Conservation (phyloP, 2,113 vertebrate genomes). For the Casuarius casuarius region DNA sequence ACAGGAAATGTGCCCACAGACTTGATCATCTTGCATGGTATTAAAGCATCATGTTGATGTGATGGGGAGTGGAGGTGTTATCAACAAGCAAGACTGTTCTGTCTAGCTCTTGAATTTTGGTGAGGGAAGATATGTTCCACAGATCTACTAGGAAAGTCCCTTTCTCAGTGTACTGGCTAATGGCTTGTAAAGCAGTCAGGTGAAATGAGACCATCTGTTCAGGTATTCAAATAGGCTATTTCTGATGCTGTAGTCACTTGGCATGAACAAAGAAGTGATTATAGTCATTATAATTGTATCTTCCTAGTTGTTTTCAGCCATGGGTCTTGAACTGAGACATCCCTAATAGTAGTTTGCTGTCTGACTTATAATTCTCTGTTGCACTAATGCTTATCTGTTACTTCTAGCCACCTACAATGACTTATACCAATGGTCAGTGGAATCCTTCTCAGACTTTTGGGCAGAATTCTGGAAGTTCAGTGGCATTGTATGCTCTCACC, state of each 20-base stretch:
- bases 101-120: neutral
- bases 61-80: neutral
- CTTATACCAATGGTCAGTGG: conserved; percentile 93
- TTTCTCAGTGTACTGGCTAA: neutral
- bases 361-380: neutral
- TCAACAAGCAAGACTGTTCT: neutral
- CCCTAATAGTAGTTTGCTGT: neutral
- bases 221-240: neutral
- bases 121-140: neutral
- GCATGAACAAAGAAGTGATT: neutral
- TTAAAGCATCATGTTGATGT: neutral
- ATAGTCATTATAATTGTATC: neutral
- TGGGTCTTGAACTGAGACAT: fast-evolving
- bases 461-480: conserved; percentile 92
- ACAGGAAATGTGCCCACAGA: neutral
- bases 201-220: neutral
- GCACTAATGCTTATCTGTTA: neutral
- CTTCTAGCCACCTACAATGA: conserved; percentile 87
- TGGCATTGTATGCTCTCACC: conserved; percentile 83
- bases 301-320: neutral
- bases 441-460: conserved; percentile 92
- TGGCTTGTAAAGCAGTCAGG: neutral
- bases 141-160: neutral
- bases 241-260: fast-evolving
- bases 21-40: neutral